A percentile compares a stretch with the other conserved stretches of the same genome.
Conservation (phyloP, 1,140 invertebrate species). For the Drosophila nigromelanica region DNA sequence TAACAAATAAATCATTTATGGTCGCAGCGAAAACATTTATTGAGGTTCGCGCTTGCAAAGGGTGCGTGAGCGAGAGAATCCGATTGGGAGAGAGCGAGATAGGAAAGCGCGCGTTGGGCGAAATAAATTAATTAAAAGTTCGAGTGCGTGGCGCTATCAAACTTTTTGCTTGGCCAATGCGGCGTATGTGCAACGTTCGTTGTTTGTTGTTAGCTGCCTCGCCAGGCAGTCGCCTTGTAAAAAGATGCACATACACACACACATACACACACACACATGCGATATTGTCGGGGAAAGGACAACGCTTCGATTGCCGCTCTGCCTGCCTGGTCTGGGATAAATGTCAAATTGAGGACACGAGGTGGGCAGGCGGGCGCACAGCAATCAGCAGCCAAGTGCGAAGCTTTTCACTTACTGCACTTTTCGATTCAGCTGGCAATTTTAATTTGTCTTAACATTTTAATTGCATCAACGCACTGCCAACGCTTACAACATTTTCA, state of each 20-base stretch:
- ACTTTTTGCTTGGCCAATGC: conserved; percentile 33
- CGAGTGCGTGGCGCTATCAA: conserved; percentile 50
- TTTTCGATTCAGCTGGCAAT: conserved; percentile 49
- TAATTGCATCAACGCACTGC: conserved; percentile 59
- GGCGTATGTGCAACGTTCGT: conserved; percentile 44
- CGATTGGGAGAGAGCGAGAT: background rate
- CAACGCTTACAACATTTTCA: conserved; percentile 47
- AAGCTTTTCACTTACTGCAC: conserved; percentile 59
- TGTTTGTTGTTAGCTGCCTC: conserved; percentile 34
- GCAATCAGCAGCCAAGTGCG: conserved; percentile 78
- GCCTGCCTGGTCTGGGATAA: conserved; percentile 61
- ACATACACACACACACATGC: conserved; percentile 23
- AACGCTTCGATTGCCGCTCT: conserved; percentile 55
- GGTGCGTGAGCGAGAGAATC: no score
- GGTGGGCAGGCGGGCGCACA: conserved; percentile 27
- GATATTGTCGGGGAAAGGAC: conserved; percentile 52
- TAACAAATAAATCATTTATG: conserved; percentile 83
- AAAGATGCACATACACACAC: conserved; percentile 23
- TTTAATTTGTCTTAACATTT: conserved; percentile 77
- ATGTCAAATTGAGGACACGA: conserved; percentile 75
- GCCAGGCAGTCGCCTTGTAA: conserved; percentile 35
- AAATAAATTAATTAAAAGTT: conserved; percentile 82
- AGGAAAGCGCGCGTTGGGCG: conserved; percentile 34
- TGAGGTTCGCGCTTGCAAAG: conserved; percentile 47
- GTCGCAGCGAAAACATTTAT: conserved; percentile 75